Evolutionary conservation across 1,140 invertebrate species (phyloP), one percentile per base, ranked within the genome.

Genomic region (Babylonia areolata): DNA sequence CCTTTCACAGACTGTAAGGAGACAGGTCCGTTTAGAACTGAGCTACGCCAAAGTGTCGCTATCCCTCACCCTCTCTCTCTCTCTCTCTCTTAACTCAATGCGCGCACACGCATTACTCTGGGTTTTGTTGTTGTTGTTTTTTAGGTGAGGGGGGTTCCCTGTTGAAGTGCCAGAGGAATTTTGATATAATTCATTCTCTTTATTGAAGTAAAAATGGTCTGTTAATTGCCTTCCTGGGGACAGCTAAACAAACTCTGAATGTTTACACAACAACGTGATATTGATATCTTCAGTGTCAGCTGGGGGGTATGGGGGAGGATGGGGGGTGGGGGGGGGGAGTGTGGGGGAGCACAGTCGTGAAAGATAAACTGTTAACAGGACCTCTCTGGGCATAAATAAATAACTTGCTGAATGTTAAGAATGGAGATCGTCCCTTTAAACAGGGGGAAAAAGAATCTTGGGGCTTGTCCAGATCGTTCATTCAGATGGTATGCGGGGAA

Each of bases 401-500:
- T 64, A 64, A 64, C 58, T 64, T 64, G 58, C 17, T n/a, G 58
- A 64, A 64, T 64, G 58, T 64, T 5, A n/a, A 64, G 58, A 64
- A 64, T 64, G 58, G 28, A 64, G 58, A 64, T 64, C 5, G 58
- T 64, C 58, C 58, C 58, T 23, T 64, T 64, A 28, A 28, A 64
- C 15, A 28, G 58, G 12, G 58, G 58, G 1, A 37, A 28, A 17
- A 77, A 77, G 75, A 77, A 77, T 77, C 20, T 77, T 35, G 75
- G 75, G 12, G 2, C 35, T 77, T 15, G 40, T 77, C 75, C 75
- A 77, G 75, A 40, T 17, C 20, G 20, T 40, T 39, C 37, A 77
- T 77, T 37, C 75, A 6, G 5, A 28, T 77, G 75, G 75, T 37
- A 77, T 40, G 75, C 75, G 75, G 75, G 31, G 20, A 77, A 77